These are phyloP conservation scores for Lepidurus arcticus DNA, from an alignment of 1,140 invertebrate species.

Conservation along the genomic window DNA sequence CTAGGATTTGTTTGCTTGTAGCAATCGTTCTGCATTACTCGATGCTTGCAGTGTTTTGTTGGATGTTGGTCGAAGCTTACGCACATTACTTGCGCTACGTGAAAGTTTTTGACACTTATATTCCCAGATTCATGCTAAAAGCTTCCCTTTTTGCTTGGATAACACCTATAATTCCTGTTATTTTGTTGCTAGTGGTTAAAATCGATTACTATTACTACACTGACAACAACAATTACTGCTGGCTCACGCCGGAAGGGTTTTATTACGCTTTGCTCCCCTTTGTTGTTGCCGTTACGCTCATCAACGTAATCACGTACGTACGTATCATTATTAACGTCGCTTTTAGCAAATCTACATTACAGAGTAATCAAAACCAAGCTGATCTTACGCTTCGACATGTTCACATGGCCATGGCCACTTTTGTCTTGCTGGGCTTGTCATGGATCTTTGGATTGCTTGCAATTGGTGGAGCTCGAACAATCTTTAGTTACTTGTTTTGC, in stretches of 20 bases:
- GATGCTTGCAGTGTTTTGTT: slow-evolving; percentile 46
- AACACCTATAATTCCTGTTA: slow-evolving; percentile 37
- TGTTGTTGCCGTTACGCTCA: slow-evolving; percentile 43
- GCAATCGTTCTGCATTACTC: slow-evolving; percentile 46
- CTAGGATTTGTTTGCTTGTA: slow-evolving; percentile 40
- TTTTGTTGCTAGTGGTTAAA: slow-evolving; percentile 36
- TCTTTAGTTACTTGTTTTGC: slow-evolving; percentile 14
- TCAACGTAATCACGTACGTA: slow-evolving; percentile 45
- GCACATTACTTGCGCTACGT: slow-evolving; percentile 47
- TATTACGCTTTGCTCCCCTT: slow-evolving; percentile 46
- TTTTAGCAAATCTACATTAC: slow-evolving; percentile 42
- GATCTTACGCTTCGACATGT: slow-evolving; percentile 29
- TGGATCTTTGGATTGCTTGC: background rate
- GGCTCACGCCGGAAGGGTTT: slow-evolving; percentile 45
- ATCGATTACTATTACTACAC: slow-evolving; percentile 37
- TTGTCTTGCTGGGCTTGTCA: background rate
- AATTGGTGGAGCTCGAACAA: background rate
- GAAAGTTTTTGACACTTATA: slow-evolving; percentile 46
- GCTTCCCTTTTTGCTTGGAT: slow-evolving; percentile 47
- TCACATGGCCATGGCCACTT: background rate
- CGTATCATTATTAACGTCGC: slow-evolving; percentile 44
- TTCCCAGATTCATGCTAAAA: slow-evolving; percentile 45
- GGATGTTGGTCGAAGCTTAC: slow-evolving; percentile 48
- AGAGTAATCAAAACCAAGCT: slow-evolving; percentile 44
- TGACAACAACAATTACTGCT: slow-evolving; percentile 41